Conservation (phyloP, 2,888 invertebrate genomes). For the Idaea straminata region DNA sequence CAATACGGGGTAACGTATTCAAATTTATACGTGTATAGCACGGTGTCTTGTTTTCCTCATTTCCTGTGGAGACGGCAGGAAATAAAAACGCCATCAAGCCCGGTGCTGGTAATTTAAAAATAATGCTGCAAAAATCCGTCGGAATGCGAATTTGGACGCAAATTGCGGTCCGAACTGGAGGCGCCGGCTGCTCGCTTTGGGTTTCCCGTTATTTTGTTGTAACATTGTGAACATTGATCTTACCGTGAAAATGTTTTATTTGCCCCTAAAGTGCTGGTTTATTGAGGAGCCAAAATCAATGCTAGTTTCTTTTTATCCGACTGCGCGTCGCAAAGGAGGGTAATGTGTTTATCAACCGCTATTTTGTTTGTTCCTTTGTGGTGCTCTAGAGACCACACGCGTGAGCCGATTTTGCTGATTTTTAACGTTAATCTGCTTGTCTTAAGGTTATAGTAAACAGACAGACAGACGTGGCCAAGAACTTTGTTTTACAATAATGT, state of each 20-base stretch:
- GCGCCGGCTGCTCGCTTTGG: constrained; percentile 39
- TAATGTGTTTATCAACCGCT: too few species aligned
- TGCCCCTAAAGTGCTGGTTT: background rate
- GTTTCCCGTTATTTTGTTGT: constrained; percentile 21
- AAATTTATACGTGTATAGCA: constrained; percentile 20
- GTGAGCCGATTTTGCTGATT: too few species aligned
- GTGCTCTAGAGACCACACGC: too few species aligned
- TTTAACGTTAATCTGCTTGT: too few species aligned
- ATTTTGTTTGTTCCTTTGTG: too few species aligned
- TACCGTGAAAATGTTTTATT: constrained; percentile 5
- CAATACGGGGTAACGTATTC: background rate
- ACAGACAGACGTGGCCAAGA: too few species aligned
- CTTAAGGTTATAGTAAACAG: too few species aligned
- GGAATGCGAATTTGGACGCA: constrained; percentile 60
- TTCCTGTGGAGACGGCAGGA: constrained; percentile 63
- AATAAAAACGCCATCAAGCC: constrained; percentile 75
- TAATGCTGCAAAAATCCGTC: constrained; percentile 70
- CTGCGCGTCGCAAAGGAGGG: too few species aligned
- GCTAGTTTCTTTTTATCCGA: background rate
- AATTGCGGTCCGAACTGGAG: constrained; percentile 58
- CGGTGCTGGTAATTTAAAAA: constrained; percentile 72
- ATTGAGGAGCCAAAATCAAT: background rate
- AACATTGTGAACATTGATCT: constrained; percentile 29
- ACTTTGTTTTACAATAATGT: too few species aligned
- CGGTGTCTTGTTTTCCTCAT: constrained; percentile 67